phyloP scores from a whole-genome alignment of 2,797 vertebrate genomes.

The Sylvilagus floridanus region DNA sequence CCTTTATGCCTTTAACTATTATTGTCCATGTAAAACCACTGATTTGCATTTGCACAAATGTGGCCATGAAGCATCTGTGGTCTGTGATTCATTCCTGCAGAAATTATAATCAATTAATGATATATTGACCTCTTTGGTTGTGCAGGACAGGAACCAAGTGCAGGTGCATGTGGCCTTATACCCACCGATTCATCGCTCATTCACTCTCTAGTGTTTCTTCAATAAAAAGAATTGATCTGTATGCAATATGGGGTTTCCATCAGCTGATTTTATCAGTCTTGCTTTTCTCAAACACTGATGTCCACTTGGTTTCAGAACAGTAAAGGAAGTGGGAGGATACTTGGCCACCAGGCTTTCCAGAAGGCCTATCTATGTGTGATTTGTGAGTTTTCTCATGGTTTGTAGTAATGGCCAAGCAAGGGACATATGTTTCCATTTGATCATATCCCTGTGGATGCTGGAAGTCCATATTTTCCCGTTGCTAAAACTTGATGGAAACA shows the following conservation, averaged over 20 bases:
- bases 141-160: neutral
- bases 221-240: slow-evolving; percentile 70
- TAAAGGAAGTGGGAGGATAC: neutral
- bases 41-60: slow-evolving; percentile 66
- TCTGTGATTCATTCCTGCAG: slow-evolving; percentile 76
- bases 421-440: slow-evolving; percentile 69
- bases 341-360: slow-evolving; percentile 53
- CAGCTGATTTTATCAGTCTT: slow-evolving; percentile 69
- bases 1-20: neutral
- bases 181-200: slow-evolving; percentile 66
- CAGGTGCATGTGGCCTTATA: slow-evolving; percentile 24
- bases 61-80: slow-evolving; percentile 69
- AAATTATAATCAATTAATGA: slow-evolving; percentile 68
- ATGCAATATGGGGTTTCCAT: slow-evolving; percentile 61
- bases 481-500: slow-evolving; percentile 69
- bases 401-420: slow-evolving; percentile 60
- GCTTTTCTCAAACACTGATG: slow-evolving; percentile 78
- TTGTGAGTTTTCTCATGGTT: slow-evolving; percentile 56
- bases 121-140: slow-evolving; percentile 44
- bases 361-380: slow-evolving; percentile 40
- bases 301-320: slow-evolving; percentile 67
- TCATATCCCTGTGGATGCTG: slow-evolving; percentile 63
- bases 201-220: slow-evolving; percentile 69
- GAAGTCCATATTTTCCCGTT: slow-evolving; percentile 75
- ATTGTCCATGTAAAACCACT: neutral